phyloP scores from a whole-genome alignment of 2,113 vertebrate species.

The Strigops habroptila region DNA sequence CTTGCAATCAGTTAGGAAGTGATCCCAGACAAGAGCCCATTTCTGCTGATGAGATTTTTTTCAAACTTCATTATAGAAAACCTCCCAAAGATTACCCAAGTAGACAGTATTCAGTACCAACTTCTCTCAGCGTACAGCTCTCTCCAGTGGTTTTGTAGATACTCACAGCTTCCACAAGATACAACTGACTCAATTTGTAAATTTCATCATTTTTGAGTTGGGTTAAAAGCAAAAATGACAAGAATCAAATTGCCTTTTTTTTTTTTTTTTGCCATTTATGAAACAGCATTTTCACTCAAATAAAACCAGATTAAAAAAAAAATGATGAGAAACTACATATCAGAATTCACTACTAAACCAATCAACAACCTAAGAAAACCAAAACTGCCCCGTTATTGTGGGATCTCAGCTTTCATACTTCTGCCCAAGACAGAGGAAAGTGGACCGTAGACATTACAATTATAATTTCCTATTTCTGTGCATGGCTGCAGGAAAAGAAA shows the following conservation, averaged over 20 bases:
- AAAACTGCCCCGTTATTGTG: not conserved
- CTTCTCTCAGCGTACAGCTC: not conserved
- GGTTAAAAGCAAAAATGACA: not conserved
- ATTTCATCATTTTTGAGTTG: not conserved
- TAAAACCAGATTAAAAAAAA: not conserved
- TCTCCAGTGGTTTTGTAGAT: slow-evolving; percentile 14
- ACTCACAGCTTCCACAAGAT: not conserved
- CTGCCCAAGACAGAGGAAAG: not conserved
- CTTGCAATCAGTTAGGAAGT: not conserved
- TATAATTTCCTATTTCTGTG: not conserved
- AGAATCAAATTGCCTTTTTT: not conserved
- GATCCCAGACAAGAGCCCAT: not conserved
- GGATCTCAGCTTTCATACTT: not conserved
- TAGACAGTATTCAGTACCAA: not conserved
- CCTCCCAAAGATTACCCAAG: not conserved
- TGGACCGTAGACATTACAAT: not conserved
- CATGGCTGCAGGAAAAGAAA: not conserved
- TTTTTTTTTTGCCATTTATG: not conserved
- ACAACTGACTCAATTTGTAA: not conserved
- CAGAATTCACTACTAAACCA: not conserved
- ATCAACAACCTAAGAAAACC: not conserved
- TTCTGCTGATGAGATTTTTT: not conserved
- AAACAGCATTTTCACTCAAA: not conserved
- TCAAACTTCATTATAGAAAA: not conserved
- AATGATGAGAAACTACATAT: not conserved